Evolutionary conservation across 2,888 invertebrate genomes (phyloP).

Genomic region (Hypolimnas misippus): DNA sequence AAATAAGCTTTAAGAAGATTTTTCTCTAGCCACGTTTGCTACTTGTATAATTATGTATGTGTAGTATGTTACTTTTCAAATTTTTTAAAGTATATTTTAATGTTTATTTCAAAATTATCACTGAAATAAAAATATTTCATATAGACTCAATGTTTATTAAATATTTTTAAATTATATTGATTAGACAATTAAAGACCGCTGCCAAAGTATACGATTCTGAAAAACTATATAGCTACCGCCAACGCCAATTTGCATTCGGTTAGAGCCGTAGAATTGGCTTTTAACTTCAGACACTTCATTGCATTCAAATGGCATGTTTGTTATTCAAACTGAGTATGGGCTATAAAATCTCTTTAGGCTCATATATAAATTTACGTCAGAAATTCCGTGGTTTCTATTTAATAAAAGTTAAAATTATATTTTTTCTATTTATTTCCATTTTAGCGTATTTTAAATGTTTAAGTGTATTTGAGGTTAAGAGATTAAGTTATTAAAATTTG

Average conservation of each 20-base stretch:
- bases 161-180: neutral
- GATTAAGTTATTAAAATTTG: too few relatives aligned
- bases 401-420: neutral
- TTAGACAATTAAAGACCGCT: neutral
- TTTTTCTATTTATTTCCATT: neutral
- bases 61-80: too few relatives aligned
- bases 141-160: neutral
- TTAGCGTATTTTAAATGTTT: too few relatives aligned
- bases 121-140: neutral
- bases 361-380: neutral
- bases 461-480: too few relatives aligned
- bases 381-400: neutral
- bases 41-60: too few relatives aligned
- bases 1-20: too few relatives aligned
- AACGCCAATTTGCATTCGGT: constrained; percentile 34
- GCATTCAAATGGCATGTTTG: constrained; percentile 36
- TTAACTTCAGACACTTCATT: constrained; percentile 36
- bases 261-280: constrained; percentile 34
- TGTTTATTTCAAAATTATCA: neutral
- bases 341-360: constrained; percentile 18
- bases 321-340: constrained; percentile 21
- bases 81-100: too few relatives aligned
- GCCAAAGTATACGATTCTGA: constrained; percentile 9
- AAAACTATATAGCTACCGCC: constrained; percentile 16
- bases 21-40: too few relatives aligned